Evolutionary conservation across 2,888 invertebrate genomes (phyloP).

Genomic region (Zele albiditarsus): DNA sequence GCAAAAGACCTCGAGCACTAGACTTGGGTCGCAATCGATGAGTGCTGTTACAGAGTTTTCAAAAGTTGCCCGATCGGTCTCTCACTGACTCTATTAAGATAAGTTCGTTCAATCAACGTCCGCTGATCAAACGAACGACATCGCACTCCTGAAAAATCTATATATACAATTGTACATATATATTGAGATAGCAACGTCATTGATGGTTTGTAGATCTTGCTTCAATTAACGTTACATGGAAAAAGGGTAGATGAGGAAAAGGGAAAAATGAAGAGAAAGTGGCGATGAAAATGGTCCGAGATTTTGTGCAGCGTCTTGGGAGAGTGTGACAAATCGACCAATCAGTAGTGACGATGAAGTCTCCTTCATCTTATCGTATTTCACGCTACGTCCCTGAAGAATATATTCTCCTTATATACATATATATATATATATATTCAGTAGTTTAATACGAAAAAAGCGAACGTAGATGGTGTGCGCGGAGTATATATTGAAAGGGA

Average conservation of each 20-base stretch:
- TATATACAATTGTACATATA: background rate
- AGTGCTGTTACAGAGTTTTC: slow-evolving; percentile 13
- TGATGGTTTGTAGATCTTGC: slow-evolving; percentile 51
- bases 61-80: slow-evolving; percentile 56
- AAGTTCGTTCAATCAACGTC: slow-evolving; percentile 60
- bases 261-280: slow-evolving; percentile 40
- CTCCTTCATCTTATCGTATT: slow-evolving; percentile 62
- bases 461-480: background rate
- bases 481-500: background rate
- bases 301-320: slow-evolving; percentile 45
- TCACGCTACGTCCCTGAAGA: slow-evolving; percentile 42
- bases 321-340: slow-evolving; percentile 66
- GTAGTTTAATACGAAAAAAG: background rate
- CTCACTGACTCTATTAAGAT: slow-evolving; percentile 53
- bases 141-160: background rate
- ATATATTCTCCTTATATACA: slow-evolving; percentile 7
- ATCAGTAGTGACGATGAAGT: slow-evolving; percentile 69
- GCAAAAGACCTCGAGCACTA: background rate
- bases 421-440: slow-evolving; percentile 14
- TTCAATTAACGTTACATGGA: slow-evolving; percentile 62
- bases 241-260: slow-evolving; percentile 36
- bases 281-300: slow-evolving; percentile 41
- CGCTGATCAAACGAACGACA: slow-evolving; percentile 51
- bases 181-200: background rate
- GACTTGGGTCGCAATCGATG: background rate